Evolutionary conservation across 1,140 invertebrate genomes (phyloP), one percentile per base, ranked within the genome.

Genomic region (Bombus picipes): DNA sequence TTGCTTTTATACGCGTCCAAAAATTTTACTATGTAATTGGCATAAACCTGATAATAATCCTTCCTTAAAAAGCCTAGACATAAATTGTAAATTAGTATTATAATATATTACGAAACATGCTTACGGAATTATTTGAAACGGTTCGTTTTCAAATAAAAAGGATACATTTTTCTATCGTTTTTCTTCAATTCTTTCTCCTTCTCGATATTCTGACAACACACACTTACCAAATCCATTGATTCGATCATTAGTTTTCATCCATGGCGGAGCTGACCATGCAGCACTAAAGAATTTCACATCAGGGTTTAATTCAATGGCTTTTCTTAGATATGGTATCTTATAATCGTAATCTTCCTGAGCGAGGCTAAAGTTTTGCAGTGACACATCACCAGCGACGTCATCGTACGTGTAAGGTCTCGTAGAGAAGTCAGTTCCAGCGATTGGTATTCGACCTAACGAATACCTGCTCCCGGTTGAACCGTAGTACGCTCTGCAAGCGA

Each of bases 201-300:
- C 1, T 47, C 47, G 47, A 28, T 28, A 15, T 66, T 0, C 2
- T 3, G 3, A 13, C 15, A n/a, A 22, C 1, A n/a, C 1, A n/a
- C 32, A 41, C 25, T 15, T 39, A 85, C 76, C 76, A 22, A 72
- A 79, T 81, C 76, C 85, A 73, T 43, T 90, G 81, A 77, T 83
- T 39, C 93, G 94, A 39, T 97, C 95, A 91, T 97, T 98, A 0
- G 97, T 97, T 95, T 99, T 99, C 98, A 99, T 99, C 98, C 98
- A 99, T 5, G 95, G 93, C 0, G 99, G 99, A 0, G 98, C 96
- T 81, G 97, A 97, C 98, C 98, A 99, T 0, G 97, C 96, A 22
- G 97, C 96, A 0, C 96, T 97, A 83, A 98, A 95, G 3, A 98
- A 94, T 41, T 81, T 96, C 90, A 91, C 18, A 0, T 91, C 65